phyloP scores from a whole-genome alignment of 2,888 invertebrate species.

The Melangyna quadrimaculata region DNA sequence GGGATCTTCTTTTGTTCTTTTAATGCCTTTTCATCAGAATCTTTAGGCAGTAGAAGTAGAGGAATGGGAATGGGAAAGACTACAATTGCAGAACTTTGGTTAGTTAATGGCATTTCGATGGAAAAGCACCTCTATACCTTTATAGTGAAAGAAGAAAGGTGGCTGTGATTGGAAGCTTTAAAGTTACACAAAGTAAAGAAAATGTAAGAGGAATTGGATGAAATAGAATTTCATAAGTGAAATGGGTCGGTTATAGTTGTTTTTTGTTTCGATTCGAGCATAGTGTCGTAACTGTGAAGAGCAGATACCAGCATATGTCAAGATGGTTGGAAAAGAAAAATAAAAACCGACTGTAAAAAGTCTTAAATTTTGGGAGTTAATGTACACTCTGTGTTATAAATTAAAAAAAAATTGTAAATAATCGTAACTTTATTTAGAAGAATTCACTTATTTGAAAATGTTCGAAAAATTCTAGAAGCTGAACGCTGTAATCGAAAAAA shows the following conservation, averaged over 20 bases:
- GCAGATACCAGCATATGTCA: too few species aligned
- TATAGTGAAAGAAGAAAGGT: not conserved
- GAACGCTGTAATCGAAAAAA: too few species aligned
- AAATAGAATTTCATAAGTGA: constrained; percentile 34
- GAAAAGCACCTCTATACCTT: constrained; percentile 1
- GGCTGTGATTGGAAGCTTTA: constrained; percentile 51
- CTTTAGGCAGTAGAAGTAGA: not conserved
- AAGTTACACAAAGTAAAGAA: not conserved
- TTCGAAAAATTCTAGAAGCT: too few species aligned
- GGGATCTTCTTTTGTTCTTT: constrained; percentile 25
- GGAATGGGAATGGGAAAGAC: not conserved
- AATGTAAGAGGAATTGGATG: not conserved
- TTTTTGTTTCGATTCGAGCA: not conserved
- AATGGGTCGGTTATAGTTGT: not conserved
- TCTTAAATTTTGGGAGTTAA: too few species aligned
- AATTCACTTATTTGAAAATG: too few species aligned
- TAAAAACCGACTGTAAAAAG: too few species aligned
- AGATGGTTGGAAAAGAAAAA: too few species aligned
- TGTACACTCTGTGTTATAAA: too few species aligned
- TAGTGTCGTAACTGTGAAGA: too few species aligned
- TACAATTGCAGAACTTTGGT: constrained; percentile 64
- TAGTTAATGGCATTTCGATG: constrained; percentile 56
- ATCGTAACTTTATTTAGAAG: too few species aligned
- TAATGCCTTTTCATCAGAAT: constrained; percentile 29
- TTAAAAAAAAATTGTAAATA: too few species aligned